These are phyloP conservation scores for Gryllus longicercus DNA, from an alignment of 2,888 invertebrate species.

Conservation along the genomic window DNA sequence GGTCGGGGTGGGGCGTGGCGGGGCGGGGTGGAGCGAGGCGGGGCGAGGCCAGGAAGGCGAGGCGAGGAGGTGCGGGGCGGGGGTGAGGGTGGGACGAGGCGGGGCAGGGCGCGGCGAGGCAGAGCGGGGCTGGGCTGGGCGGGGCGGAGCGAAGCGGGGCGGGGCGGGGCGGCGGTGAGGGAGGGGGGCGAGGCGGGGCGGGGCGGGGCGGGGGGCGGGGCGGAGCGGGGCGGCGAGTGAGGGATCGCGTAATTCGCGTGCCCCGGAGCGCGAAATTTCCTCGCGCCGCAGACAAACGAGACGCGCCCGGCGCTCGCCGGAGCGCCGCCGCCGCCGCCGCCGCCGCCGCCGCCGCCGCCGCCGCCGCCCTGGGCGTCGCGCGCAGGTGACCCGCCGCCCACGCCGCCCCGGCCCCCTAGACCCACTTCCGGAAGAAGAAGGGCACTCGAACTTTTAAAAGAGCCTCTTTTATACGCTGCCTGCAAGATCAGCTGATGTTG, in stretches of 20 bases:
- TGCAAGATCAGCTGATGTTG: too few relatives aligned
- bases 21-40: background rate
- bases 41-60: background rate
- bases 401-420: too few relatives aligned
- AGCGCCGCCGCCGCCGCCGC: background rate
- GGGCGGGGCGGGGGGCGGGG: background rate
- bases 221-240: background rate
- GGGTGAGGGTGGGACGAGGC: too few relatives aligned
- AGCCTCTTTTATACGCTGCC: too few relatives aligned
- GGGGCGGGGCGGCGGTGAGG: too few relatives aligned
- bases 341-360: background rate
- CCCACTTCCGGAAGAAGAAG: too few relatives aligned
- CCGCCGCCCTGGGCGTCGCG: background rate
- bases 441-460: too few relatives aligned
- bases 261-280: slow-evolving; percentile 17
- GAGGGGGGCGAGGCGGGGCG: background rate
- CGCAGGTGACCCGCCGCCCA: too few relatives aligned
- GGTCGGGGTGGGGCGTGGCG: background rate
- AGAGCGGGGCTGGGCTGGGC: too few relatives aligned
- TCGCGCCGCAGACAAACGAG: slow-evolving; percentile 10
- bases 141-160: too few relatives aligned
- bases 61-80: too few relatives aligned
- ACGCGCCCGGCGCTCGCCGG: background rate
- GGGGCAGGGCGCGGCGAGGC: too few relatives aligned
- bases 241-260: background rate